Conservation (phyloP, 2,113 vertebrate species). For the Oryctolagus cuniculus region DNA sequence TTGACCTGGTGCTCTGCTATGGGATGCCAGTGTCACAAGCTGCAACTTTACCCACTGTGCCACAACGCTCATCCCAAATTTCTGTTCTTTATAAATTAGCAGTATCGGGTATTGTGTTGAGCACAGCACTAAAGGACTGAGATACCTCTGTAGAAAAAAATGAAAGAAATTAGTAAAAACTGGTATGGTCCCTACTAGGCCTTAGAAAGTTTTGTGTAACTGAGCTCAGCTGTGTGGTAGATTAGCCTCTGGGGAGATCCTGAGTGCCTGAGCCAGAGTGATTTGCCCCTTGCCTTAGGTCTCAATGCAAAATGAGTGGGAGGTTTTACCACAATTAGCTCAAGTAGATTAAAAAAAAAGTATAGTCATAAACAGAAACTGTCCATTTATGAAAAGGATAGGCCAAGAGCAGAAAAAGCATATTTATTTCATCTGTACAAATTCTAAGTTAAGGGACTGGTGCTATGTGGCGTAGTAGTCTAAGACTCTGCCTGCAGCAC, state of each 20-base stretch:
- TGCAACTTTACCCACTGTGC: too few relatives aligned
- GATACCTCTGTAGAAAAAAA: not conserved
- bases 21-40: too few relatives aligned
- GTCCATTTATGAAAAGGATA: not conserved
- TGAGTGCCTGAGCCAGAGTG: not conserved
- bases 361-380: not conserved
- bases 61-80: not conserved
- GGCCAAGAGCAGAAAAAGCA: not conserved
- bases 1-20: too few relatives aligned
- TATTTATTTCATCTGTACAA: conserved; percentile 14
- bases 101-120: not conserved
- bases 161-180: conserved; percentile 19
- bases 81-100: not conserved
- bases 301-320: not conserved
- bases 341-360: not conserved
- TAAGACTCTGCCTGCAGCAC: too few relatives aligned
- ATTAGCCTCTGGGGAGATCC: not conserved
- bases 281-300: not conserved
- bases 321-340: not conserved
- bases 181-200: not conserved
- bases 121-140: not conserved
- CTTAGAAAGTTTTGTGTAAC: not conserved
- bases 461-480: too few relatives aligned
- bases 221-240: not conserved
- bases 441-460: not conserved